Conservation (phyloP, 2,888 invertebrate genomes). For the Lycocerus yunnanus region DNA sequence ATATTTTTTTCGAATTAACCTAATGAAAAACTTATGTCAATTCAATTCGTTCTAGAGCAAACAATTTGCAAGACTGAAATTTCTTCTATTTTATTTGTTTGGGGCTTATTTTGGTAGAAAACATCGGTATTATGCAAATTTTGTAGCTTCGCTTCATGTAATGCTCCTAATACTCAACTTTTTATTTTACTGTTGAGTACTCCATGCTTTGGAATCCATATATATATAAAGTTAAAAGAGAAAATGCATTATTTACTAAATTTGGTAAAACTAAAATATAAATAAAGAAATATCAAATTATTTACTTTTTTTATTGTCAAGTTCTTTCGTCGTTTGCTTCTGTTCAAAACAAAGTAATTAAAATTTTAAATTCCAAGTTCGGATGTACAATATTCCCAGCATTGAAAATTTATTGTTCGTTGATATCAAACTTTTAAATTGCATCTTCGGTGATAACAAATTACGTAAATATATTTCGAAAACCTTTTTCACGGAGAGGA, state of each 20-base stretch:
- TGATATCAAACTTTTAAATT: not conserved
- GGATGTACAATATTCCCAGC: not conserved
- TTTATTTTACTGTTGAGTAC: conserved; percentile 15
- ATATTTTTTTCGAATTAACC: not conserved
- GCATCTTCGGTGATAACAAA: not conserved
- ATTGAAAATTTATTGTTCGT: not conserved
- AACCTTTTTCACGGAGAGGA: not conserved
- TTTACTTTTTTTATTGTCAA: not conserved
- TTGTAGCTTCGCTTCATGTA: conserved; percentile 24
- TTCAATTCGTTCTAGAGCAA: conserved; percentile 16
- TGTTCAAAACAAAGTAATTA: not conserved
- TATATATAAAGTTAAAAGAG: not conserved
- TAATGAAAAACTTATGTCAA: conserved; percentile 14
- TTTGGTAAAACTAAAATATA: not conserved
- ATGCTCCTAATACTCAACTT: conserved; percentile 18
- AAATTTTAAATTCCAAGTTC: not conserved
- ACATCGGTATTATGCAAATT: conserved; percentile 34
- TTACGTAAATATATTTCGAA: conserved; percentile 3
- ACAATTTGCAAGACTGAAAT: conserved; percentile 13
- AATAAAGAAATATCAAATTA: not conserved
- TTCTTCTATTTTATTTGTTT: conserved; percentile 26
- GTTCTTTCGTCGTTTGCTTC: not conserved
- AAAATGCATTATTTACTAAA: conserved; percentile 3
- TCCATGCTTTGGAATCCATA: conserved; percentile 14
- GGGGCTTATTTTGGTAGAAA: conserved; percentile 29